Evolutionary conservation across 2,888 invertebrate genomes (phyloP).

Genomic region (Drosophila pseudotalamancana): DNA sequence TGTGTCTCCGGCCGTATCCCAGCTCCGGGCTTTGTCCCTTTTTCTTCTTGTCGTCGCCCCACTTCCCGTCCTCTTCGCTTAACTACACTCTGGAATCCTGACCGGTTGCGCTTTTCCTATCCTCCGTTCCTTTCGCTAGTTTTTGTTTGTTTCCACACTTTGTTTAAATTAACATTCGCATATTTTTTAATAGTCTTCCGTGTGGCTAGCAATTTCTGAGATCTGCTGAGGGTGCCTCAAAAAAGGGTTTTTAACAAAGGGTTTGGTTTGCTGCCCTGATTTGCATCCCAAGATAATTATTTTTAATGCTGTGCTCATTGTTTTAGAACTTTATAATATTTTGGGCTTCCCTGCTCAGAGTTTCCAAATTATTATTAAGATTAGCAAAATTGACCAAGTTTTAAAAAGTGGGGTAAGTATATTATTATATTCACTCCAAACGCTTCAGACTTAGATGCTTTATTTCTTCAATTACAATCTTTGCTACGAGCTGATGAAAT

Average conservation of each 20-base stretch:
- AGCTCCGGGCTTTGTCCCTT: not conserved
- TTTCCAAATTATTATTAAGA: constrained; percentile 48
- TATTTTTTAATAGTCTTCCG: constrained; percentile 63
- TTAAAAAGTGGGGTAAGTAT: not conserved
- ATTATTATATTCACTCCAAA: not conserved
- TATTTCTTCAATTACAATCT: not conserved
- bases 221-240: constrained; percentile 1
- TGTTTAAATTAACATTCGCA: constrained; percentile 74
- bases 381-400: constrained; percentile 37
- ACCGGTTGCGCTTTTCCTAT: constrained; percentile 70
- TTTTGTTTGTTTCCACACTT: constrained; percentile 61
- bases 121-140: constrained; percentile 41
- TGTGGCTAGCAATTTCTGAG: constrained; percentile 12
- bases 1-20: constrained; percentile 8
- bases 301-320: constrained; percentile 64
- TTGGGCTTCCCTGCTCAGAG: constrained; percentile 7
- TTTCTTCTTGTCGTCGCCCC: not conserved
- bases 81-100: constrained; percentile 35
- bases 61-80: not conserved
- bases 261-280: constrained; percentile 38
- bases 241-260: constrained; percentile 21
- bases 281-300: constrained; percentile 55
- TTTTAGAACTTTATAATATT: constrained; percentile 61
- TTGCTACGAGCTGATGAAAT: too few relatives aligned
- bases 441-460: not conserved